Evolutionary conservation across 2,797 vertebrate genomes (phyloP).

Genomic region (Syndactyla subalaris): DNA sequence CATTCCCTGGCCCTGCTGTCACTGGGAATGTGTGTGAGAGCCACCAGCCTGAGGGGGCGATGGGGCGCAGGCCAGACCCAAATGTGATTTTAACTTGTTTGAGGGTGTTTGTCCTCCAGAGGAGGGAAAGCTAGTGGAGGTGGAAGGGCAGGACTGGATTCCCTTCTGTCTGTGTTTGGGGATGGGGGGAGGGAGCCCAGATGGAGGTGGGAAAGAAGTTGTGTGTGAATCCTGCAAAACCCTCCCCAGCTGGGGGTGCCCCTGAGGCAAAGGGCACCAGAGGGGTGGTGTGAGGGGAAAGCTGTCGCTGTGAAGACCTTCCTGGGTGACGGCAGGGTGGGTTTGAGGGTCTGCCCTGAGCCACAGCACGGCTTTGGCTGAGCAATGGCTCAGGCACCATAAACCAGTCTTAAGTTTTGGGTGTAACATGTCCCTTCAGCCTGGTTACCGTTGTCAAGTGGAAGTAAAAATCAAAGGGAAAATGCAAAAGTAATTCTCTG

Average conservation of each 20-base stretch:
- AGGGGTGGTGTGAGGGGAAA: background rate
- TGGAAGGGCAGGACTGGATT: background rate
- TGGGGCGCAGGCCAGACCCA: background rate
- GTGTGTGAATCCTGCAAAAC: background rate
- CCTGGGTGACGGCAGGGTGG: background rate
- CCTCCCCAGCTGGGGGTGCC: background rate
- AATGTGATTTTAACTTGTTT: accelerated
- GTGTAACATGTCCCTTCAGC: background rate
- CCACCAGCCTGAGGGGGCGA: background rate
- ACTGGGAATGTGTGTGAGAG: accelerated
- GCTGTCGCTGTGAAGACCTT: accelerated
- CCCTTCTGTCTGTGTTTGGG: too few relatives aligned
- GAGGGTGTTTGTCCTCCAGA: background rate
- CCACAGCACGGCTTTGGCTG: background rate
- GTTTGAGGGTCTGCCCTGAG: background rate
- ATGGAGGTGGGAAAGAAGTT: background rate
- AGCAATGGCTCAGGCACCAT: background rate
- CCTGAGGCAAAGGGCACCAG: background rate
- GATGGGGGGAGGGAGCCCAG: accelerated
- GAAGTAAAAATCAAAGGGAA: background rate
- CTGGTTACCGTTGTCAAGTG: background rate
- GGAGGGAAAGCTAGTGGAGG: background rate
- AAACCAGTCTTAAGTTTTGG: background rate
- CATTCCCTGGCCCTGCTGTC: accelerated
- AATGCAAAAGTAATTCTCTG: background rate